Base-by-base conservation (phyloP, 2,888 invertebrate genomes). In the Maniola hyperantus region DNA sequence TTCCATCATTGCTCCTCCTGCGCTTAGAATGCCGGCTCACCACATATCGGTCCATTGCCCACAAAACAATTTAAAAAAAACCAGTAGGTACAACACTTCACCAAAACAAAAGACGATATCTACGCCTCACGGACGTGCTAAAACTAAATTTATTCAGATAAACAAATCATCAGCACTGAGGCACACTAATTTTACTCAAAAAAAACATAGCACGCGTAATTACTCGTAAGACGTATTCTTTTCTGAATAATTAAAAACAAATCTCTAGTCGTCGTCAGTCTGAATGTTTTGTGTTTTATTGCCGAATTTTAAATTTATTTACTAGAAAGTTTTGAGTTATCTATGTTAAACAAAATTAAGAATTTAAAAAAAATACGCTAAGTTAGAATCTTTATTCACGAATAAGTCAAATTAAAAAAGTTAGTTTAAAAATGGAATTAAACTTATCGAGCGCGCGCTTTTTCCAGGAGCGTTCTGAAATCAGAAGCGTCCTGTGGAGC, bases 21-120 rank as follows among this genome's bases (percentile, higher is more conserved):
- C 83, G 82, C 70, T 83, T 89, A 64, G 91, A 92, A 75, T 87
- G 85, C 73, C 91, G 85, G 74, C 74, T 89, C 76, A 90, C 87
- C 62, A 83, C 80, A 70, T 87, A 88, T 54, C 89, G 84, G 68
- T 92, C 91, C 91, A 92, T 89, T 75, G 70, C 81, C 71, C 73
- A 72, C 75, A 69, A 77, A 59, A 54, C 15, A 54, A 36, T 36
- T 42, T 15, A 55, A 55, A 39, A 20, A 26, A 26, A 54, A 57
- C n/a, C 39, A 7, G 42, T 42, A 42, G n/a, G 42, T 42, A 42
- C 20, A 20, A 62, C 15, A 69, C 67, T 72, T 67, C 67, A 72
- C 71, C 20, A 76, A 73, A 73, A 66, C 63, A 73, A 36, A 33
- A 68, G 62, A 71, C 71, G 89, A 81, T 86, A 77, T 73, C 67